Evolutionary conservation across 2,888 invertebrate genomes (phyloP), one percentile per base, ranked within the genome.

Genomic region (Pycnomerus fuliginosus): DNA sequence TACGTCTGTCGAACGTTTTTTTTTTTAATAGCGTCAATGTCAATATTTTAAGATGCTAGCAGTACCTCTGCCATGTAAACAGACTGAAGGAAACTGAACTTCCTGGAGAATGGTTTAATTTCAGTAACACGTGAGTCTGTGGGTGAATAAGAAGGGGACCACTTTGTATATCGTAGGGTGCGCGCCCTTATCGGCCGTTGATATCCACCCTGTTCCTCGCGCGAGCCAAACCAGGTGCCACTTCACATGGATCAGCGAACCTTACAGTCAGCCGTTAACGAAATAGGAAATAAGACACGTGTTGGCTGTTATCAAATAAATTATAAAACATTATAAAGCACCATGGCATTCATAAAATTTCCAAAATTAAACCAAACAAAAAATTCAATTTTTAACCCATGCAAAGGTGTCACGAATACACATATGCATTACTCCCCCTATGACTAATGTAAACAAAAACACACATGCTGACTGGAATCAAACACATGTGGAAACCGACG

Each of bases 151-250:
- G 29, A 16, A 27, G 23, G 24, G 34, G 38, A 33, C 17, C 16
- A 40, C n/a, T n/a, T 34, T 38, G 38, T 43, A 13, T 32, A 29
- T 42, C 34, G 25, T 25, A 38, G 53, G 53, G 53, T 51, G 53
- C 49, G 51, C 53, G 49, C 53, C 53, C 53, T 53, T 53, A 53
- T 53, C 53, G 49, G 47, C 51, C 53, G 53, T 51, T 51, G 53
- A 51, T 53, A 53, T 51, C 49, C 48, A 53, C 51, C 51, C 53
- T 50, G 53, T 43, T 44, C 29, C 16, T 41, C 28, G 51, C 53
- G 53, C 53, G 51, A 53, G 51, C 51, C 44, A 45, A 51, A 53
- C 53, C 53, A 53, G 53, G 53, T 53, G 53, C 53, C 44, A 38
- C 32, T 48, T 43, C 40, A 33, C 36, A 33, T 46, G 53, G 48